Percentiles rank a stretch among this genome's conserved stretches.
Conservation (phyloP, 1,140 invertebrate species). For the Linepithema humile region DNA sequence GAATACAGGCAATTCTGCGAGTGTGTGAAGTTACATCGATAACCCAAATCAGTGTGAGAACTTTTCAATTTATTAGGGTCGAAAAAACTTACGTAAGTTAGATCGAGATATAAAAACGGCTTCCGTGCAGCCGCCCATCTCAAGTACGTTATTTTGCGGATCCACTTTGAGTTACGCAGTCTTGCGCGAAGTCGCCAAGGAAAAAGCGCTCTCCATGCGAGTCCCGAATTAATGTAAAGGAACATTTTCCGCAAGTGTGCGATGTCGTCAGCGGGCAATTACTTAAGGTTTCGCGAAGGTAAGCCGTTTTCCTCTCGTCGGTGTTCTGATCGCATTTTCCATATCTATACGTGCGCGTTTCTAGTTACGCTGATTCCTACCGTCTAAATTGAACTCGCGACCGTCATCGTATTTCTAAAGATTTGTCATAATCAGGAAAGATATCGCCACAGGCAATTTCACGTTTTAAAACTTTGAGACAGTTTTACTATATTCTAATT, state of each 20-base stretch:
- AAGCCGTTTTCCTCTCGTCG: constrained; percentile 2
- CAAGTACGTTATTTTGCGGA: not conserved
- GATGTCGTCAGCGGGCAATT: constrained; percentile 71
- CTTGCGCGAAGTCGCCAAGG: too few species aligned
- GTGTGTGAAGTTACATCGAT: constrained; percentile 1
- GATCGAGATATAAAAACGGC: too few species aligned
- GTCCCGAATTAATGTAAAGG: constrained; percentile 20
- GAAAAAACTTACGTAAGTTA: not conserved
- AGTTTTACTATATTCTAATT: not conserved
- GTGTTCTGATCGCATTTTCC: constrained; percentile 15
- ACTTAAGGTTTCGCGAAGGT: constrained; percentile 71
- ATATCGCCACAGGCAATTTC: not conserved
- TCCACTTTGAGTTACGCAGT: not conserved
- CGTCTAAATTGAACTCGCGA: constrained; percentile 15
- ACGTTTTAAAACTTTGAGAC: not conserved
- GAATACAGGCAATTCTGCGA: not conserved
- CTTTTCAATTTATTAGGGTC: not conserved
- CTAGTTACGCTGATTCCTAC: not conserved
- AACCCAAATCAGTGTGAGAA: not conserved
- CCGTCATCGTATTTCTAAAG: constrained; percentile 7
- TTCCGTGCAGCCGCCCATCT: too few species aligned
- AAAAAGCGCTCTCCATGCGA: not conserved
- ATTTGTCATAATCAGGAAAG: constrained; percentile 11
- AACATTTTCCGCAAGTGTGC: constrained; percentile 20
- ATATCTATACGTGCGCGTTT: not conserved